Evolutionary conservation across 1,140 invertebrate genomes (phyloP).

Genomic region (Conus betulinus): DNA sequence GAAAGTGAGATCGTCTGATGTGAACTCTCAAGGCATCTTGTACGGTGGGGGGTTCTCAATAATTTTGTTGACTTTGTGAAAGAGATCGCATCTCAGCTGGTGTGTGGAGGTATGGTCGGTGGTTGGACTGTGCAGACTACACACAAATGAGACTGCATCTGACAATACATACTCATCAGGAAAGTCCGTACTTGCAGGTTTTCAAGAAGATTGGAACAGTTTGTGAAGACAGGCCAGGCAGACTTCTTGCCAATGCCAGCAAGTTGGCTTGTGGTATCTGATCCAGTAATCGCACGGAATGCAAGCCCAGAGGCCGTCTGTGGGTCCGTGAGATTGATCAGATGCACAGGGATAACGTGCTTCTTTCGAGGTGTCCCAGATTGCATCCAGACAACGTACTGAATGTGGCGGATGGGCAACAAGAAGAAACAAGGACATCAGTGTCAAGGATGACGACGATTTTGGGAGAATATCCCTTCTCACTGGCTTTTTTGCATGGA

Average conservation of each 20-base stretch:
- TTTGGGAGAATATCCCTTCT: neutral
- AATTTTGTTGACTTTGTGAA: neutral
- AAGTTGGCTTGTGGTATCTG: too few relatives aligned
- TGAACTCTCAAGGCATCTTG: constrained; percentile 1
- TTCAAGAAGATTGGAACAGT: neutral
- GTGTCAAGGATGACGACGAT: neutral
- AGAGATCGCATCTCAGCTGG: neutral
- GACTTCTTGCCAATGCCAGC: too few relatives aligned
- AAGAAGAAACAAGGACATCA: neutral
- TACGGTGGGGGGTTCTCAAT: neutral
- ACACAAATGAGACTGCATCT: neutral
- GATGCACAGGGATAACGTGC: neutral
- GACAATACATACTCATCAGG: neutral
- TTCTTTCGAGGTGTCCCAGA: neutral
- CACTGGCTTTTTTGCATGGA: neutral
- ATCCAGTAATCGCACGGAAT: too few relatives aligned
- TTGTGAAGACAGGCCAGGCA: too few relatives aligned
- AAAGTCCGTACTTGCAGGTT: neutral
- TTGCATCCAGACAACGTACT: neutral
- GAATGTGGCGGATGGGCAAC: neutral
- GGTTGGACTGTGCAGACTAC: too few relatives aligned
- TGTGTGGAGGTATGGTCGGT: neutral
- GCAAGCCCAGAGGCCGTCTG: too few relatives aligned
- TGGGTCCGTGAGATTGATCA: neutral
- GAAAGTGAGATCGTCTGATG: constrained; percentile 15